These are phyloP conservation scores for Tonatia bakeri DNA, from an alignment of 2,113 vertebrate species.

Conservation along the genomic window DNA sequence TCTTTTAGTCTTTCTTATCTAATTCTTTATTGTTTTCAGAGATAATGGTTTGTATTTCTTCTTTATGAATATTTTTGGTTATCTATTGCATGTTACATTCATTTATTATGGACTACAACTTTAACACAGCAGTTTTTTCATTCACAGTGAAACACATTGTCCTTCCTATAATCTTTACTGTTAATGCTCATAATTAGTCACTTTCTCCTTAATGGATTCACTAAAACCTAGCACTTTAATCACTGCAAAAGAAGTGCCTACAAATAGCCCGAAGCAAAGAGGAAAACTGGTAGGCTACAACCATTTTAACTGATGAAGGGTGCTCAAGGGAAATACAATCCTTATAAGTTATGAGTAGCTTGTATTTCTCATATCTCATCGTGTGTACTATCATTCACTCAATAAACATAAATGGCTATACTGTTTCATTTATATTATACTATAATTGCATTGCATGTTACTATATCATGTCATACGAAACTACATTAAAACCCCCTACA, in stretches of 20 bases:
- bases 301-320: constrained; percentile 10
- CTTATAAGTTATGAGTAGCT: neutral
- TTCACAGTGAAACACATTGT: constrained; percentile 23
- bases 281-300: neutral
- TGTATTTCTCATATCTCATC: neutral
- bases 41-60: constrained; percentile 31
- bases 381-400: neutral
- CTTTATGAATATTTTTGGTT: constrained; percentile 21
- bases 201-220: constrained; percentile 56
- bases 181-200: constrained; percentile 66
- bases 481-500: neutral
- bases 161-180: constrained; percentile 42
- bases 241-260: constrained; percentile 32
- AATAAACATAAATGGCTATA: neutral
- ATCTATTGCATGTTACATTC: constrained; percentile 42
- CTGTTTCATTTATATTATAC: neutral
- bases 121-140: neutral
- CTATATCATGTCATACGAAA: neutral
- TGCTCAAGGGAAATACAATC: neutral
- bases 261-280: neutral
- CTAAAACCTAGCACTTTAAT: constrained; percentile 59
- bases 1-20: neutral
- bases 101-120: constrained; percentile 43
- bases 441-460: neutral
- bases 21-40: constrained; percentile 32